Conservation (phyloP, 2,888 invertebrate species). For the Stenotaenia linearis region DNA sequence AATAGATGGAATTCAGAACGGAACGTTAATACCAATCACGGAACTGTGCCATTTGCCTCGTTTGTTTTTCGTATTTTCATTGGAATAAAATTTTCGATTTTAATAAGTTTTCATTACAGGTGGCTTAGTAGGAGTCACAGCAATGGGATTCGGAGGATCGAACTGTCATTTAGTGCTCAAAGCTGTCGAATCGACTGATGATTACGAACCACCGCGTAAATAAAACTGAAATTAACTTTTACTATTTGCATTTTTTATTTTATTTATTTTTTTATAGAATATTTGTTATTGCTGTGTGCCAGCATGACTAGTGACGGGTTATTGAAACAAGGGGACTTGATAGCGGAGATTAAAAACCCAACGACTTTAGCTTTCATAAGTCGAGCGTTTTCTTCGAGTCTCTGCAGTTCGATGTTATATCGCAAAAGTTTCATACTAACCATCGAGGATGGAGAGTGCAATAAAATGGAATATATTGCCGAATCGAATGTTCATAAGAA, state of each 20-base stretch:
- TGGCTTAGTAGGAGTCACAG: neutral
- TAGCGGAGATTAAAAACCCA: neutral
- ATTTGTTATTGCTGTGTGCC: neutral
- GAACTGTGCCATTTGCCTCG: neutral
- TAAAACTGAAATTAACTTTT: neutral
- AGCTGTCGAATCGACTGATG: neutral
- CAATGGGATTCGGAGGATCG: neutral
- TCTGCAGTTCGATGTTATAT: neutral
- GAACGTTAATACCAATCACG: neutral
- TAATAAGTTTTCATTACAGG: neutral
- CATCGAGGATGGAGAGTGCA: neutral
- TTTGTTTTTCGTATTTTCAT: neutral
- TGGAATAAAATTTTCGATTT: neutral
- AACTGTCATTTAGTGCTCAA: constrained; percentile 2
- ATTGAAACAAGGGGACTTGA: neutral
- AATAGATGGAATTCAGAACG: neutral
- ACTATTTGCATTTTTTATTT: neutral
- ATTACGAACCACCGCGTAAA: neutral
- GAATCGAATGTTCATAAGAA: neutral
- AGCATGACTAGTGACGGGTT: neutral
- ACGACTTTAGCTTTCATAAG: neutral
- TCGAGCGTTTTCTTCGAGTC: neutral
- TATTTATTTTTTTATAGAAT: neutral
- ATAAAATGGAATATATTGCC: neutral
- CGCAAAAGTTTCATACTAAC: neutral